phyloP scores from a whole-genome alignment of 2,797 vertebrate species.

The Anguilla anguilla region DNA sequence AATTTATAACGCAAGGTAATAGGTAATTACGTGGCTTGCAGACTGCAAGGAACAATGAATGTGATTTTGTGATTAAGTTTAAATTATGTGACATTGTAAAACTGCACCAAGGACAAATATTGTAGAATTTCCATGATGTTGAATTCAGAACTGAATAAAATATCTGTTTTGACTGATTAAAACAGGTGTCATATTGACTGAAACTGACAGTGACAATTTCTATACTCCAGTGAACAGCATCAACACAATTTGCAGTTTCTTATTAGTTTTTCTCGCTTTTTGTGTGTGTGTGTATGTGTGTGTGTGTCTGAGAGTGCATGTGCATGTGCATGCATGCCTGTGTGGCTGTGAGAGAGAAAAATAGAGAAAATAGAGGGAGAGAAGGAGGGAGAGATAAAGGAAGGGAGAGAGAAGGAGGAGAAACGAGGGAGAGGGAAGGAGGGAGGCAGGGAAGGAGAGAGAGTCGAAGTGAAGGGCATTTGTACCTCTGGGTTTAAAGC shows the following conservation, averaged over 20 bases:
- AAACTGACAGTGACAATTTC: not conserved
- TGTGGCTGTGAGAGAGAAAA: not conserved
- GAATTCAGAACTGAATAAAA: constrained; percentile 16
- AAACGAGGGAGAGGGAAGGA: not conserved
- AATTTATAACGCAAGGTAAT: not conserved
- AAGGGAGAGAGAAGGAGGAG: constrained; percentile 47
- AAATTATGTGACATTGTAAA: constrained; percentile 1
- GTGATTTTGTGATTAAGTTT: constrained; percentile 6
- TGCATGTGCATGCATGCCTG: not conserved
- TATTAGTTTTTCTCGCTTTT: not conserved
- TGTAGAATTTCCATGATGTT: not conserved
- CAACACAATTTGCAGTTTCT: not conserved
- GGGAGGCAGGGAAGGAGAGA: constrained; percentile 53
- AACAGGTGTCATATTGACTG: not conserved
- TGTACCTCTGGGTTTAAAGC: not conserved
- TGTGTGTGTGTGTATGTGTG: not conserved
- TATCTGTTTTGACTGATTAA: constrained; percentile 31
- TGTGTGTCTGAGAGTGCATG: not conserved
- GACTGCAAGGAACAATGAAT: not conserved
- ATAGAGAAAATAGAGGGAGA: constrained; percentile 15
- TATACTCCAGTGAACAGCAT: not conserved
- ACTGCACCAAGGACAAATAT: not conserved
- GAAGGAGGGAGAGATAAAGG: not conserved
- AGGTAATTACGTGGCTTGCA: not conserved
- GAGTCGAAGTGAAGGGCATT: constrained; percentile 41